phyloP scores from a whole-genome alignment of 2,888 invertebrate genomes.

The Lasioglossum malachurum region DNA sequence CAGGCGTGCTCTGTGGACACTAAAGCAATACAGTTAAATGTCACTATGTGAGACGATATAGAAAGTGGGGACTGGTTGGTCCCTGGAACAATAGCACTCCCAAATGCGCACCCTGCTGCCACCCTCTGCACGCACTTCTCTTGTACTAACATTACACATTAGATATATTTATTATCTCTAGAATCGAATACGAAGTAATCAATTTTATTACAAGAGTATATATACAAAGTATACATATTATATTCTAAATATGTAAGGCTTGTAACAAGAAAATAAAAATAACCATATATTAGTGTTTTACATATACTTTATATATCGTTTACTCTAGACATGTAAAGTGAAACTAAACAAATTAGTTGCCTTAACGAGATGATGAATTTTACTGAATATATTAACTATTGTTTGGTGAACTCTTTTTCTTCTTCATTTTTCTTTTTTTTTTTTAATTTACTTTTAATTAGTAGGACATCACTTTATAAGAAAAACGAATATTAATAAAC shows the following conservation, averaged over 20 bases:
- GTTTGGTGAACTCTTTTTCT: slow-evolving; percentile 74
- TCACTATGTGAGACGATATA: slow-evolving; percentile 84
- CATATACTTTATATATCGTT: slow-evolving; percentile 84
- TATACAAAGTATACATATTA: slow-evolving; percentile 84
- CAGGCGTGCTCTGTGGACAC: slow-evolving; percentile 83
- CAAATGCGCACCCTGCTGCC: slow-evolving; percentile 83
- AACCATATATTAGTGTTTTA: slow-evolving; percentile 85
- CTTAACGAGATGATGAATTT: slow-evolving; percentile 79
- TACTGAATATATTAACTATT: slow-evolving; percentile 77
- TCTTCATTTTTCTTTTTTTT: slow-evolving; percentile 75
- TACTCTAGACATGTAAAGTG: slow-evolving; percentile 83
- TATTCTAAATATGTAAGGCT: slow-evolving; percentile 85
- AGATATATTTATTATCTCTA: slow-evolving; percentile 84
- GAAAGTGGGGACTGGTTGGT: slow-evolving; percentile 77
- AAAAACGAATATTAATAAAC: slow-evolving; percentile 77
- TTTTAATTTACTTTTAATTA: slow-evolving; percentile 77
- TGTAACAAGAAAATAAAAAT: slow-evolving; percentile 85
- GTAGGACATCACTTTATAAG: slow-evolving; percentile 80
- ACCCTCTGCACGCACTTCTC: slow-evolving; percentile 85
- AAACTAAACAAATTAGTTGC: slow-evolving; percentile 82
- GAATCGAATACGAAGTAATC: slow-evolving; percentile 83
- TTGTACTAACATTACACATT: slow-evolving; percentile 84
- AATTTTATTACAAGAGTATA: slow-evolving; percentile 85
- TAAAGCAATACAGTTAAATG: slow-evolving; percentile 85
- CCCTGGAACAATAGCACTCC: slow-evolving; percentile 81